Base-by-base conservation (phyloP, 1,140 invertebrate species). In the Sarcophaga peregrina region DNA sequence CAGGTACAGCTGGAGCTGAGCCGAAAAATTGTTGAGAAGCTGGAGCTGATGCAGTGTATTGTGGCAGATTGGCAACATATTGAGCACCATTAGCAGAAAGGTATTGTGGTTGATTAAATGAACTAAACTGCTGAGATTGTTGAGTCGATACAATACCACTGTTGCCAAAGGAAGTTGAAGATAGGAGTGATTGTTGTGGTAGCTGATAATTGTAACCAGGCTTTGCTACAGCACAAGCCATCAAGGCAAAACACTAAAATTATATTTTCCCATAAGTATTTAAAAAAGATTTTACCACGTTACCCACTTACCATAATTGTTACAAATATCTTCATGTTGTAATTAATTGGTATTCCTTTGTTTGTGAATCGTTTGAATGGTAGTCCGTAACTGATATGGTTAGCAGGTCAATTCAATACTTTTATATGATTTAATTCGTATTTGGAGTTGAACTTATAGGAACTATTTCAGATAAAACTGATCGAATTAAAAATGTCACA, bases 151-250 rank as follows among this genome's bases (percentile, higher is more conserved):
- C 88, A 82, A 89, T 87, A 83, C 85, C 87, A 84, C 84, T 86
- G 13, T 80, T 68, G 0, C 86, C 87, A 15, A 83, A 20, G 45
- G 86, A 86, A 45, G n/a, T 15, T n/a, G 46, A 37, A 75, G 88
- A 4, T 0, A 11, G n/a, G 15, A 76, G 15, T 3, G 50, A 58
- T 1, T 7, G n/a, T 54, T 80, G 82, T 73, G 82, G 62, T 48
- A 25, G 72, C 82, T 86, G 85, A 74, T 89, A 89, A 20, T 86
- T 87, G 82, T 89, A 89, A 81, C 88, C 88, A 72, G 82, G 86
- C 86, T 13, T 88, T 11, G 83, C 83, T 17, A n/a, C 25, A 45
- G 50, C 81, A 7, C 86, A 85, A 45, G 83, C 84, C 5, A 84
- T 72, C 5, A 89, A 75, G 54, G 86, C 85, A 20, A 88, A 72